Percentiles rank a stretch among this genome's conserved stretches.
Evolutionary conservation across 1,140 invertebrate species (phyloP).

Genomic region (Lepeophtheirus salmonis): DNA sequence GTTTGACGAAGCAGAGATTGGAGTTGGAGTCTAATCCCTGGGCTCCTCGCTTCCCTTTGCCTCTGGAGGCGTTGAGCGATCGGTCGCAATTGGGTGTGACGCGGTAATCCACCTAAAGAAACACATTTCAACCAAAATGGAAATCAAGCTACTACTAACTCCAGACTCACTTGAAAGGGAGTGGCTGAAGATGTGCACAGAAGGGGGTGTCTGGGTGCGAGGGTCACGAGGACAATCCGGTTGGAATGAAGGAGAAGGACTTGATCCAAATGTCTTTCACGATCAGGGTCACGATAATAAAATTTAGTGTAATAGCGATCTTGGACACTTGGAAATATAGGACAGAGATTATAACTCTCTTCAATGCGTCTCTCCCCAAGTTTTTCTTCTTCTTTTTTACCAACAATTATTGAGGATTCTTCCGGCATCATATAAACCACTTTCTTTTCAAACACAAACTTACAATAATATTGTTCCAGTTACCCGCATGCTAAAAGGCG

Average conservation of each 20-base stretch:
- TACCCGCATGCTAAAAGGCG: no score
- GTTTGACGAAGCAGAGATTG: slow-evolving; percentile 3
- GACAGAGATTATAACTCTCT: background rate
- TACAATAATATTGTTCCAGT: no score
- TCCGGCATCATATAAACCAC: no score
- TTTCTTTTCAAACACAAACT: no score
- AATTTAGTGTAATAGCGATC: slow-evolving; percentile 1
- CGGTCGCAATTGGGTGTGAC: background rate
- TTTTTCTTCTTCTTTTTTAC: no score
- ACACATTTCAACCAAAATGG: no score
- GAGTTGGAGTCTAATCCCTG: background rate
- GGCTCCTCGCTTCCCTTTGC: slow-evolving; percentile 1
- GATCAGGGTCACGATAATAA: background rate
- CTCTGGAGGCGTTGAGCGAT: background rate
- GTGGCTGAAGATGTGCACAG: background rate
- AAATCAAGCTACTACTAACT: no score
- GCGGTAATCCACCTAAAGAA: background rate
- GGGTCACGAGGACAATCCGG: background rate
- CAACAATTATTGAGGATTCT: no score
- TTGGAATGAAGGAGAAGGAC: slow-evolving; percentile 9
- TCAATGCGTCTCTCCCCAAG: background rate
- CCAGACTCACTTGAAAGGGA: background rate
- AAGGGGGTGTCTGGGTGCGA: background rate
- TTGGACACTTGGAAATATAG: background rate
- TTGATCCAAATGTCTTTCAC: background rate